These are phyloP conservation scores for Nyctereutes procyonoides DNA, from an alignment of 2,113 vertebrate species.

Conservation along the genomic window DNA sequence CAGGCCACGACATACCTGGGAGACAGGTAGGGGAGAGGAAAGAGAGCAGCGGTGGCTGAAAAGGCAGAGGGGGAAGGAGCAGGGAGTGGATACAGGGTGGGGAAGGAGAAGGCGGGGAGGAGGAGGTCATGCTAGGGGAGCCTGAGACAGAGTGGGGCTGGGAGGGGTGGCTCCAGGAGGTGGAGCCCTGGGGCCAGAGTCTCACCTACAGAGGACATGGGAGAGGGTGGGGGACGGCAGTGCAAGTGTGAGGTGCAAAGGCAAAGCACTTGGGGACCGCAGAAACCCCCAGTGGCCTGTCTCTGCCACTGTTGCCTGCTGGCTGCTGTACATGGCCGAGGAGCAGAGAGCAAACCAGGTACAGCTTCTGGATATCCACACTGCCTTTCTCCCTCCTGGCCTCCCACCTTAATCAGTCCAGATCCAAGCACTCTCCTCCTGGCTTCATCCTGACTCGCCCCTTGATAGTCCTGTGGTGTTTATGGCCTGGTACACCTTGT, in stretches of 20 bases:
- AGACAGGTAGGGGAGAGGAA: slow-evolving; percentile 68
- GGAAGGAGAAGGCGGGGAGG: not conserved
- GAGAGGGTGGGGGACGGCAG: not conserved
- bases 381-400: not conserved
- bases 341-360: not conserved
- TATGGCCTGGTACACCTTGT: not conserved
- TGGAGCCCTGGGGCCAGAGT: not conserved
- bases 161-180: not conserved
- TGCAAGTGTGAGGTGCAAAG: not conserved
- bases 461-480: not conserved
- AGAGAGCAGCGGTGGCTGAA: slow-evolving; percentile 68
- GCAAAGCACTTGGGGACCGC: not conserved
- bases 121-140: not conserved
- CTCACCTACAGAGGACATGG: not conserved
- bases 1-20: slow-evolving; percentile 77
- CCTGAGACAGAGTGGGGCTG: not conserved
- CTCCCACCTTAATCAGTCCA: not conserved
- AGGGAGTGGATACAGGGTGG: not conserved
- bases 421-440: not conserved
- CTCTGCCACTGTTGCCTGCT: not conserved
- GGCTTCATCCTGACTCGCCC: not conserved
- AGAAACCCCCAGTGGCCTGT: not conserved
- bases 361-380: not conserved
- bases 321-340: not conserved
- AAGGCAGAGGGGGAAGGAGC: not conserved